Evolutionary conservation across 2,113 vertebrate species (phyloP).

Genomic region (Trematomus loennbergii): DNA sequence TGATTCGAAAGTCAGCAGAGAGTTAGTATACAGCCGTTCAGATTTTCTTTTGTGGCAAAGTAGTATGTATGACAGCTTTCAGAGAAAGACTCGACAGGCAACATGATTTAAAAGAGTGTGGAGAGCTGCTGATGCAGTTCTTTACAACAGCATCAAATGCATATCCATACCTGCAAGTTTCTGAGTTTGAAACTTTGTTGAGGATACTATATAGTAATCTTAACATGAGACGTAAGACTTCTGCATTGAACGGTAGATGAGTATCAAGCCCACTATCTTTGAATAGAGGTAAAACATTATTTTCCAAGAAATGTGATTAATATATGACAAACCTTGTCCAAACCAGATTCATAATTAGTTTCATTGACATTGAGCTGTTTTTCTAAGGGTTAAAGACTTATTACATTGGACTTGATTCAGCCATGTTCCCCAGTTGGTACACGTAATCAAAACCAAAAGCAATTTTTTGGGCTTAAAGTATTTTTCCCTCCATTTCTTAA

Average conservation of each 20-base stretch:
- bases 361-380: too few species aligned
- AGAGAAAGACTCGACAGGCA: background rate
- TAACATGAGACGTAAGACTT: too few species aligned
- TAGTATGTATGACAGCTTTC: conserved; percentile 28
- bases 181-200: background rate
- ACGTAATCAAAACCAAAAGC: too few species aligned
- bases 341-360: background rate
- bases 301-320: background rate
- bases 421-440: background rate
- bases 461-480: too few species aligned
- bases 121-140: background rate
- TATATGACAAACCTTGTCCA: background rate
- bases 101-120: background rate
- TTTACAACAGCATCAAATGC: background rate
- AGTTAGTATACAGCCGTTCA: conserved; percentile 12
- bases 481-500: too few species aligned
- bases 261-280: background rate
- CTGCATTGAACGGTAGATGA: background rate
- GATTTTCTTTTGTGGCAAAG: conserved; percentile 10
- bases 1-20: conserved; percentile 31
- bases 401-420: background rate
- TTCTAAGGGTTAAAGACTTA: background rate
- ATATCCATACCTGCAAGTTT: too few species aligned
- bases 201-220: background rate
- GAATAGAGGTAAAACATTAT: background rate